Conservation (phyloP, 2,113 vertebrate genomes). For the Leucoraja erinaceus region DNA sequence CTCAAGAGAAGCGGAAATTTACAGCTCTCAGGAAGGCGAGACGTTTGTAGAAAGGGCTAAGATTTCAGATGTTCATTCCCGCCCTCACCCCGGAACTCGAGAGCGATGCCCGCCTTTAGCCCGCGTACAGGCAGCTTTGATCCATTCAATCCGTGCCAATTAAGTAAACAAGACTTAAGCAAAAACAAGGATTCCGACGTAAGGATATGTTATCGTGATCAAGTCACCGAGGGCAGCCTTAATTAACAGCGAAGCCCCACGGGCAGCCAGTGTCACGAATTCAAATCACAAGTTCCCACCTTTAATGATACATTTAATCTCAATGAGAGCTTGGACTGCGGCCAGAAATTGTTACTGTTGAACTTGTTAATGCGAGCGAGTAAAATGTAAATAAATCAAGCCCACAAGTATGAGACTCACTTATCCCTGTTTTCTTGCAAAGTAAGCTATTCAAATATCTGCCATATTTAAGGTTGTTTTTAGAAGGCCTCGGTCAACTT, state of each 20-base stretch:
- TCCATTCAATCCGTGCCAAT: slow-evolving; percentile 1
- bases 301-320: neutral
- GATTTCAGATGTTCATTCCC: neutral
- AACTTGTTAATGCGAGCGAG: neutral
- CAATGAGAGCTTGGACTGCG: neutral
- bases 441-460: too few species aligned
- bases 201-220: neutral
- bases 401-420: too few species aligned
- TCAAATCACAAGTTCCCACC: neutral
- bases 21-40: too few species aligned
- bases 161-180: neutral
- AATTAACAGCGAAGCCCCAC: neutral
- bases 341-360: neutral
- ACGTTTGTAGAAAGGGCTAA: neutral
- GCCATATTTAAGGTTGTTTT: too few species aligned
- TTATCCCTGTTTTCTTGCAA: too few species aligned
- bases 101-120: neutral
- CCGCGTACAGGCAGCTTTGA: neutral
- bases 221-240: neutral
- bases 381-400: too few species aligned
- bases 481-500: too few species aligned
- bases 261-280: neutral
- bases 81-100: neutral
- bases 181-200: neutral
- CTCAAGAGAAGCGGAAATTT: too few species aligned